A percentile compares a stretch with the other conserved stretches of the same genome.
Evolutionary conservation across 2,113 vertebrate species (phyloP).

Genomic region (Hippocampus abdominalis): DNA sequence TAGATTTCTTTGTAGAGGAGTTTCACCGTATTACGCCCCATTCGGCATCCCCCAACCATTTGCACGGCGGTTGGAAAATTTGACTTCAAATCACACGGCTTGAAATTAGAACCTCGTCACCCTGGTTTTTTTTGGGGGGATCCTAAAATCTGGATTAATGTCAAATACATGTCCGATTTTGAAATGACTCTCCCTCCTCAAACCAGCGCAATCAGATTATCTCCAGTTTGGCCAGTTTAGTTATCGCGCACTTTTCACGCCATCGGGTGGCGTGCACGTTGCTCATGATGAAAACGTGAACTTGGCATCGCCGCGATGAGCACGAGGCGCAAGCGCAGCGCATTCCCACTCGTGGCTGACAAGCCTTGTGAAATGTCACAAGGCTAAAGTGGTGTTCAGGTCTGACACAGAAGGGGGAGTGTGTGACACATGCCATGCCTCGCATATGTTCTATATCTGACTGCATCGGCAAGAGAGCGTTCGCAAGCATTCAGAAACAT

Average conservation of each 20-base stretch:
- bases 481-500: neutral
- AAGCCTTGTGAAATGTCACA: slow-evolving; percentile 54
- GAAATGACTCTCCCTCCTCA: neutral
- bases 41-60: slow-evolving; percentile 8
- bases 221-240: slow-evolving; percentile 7
- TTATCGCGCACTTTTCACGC: slow-evolving; percentile 7
- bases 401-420: slow-evolving; percentile 25
- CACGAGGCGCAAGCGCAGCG: slow-evolving; percentile 29
- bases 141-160: too few relatives aligned
- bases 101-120: slow-evolving; percentile 46
- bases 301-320: slow-evolving; percentile 15
- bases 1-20: too few relatives aligned
- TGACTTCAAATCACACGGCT: slow-evolving; percentile 44
- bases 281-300: slow-evolving; percentile 9
- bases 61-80: slow-evolving; percentile 22
- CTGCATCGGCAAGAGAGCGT: slow-evolving; percentile 4
- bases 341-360: slow-evolving; percentile 30
- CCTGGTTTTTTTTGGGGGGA: slow-evolving; percentile 13
- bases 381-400: slow-evolving; percentile 39
- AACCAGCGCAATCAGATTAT: neutral
- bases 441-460: slow-evolving; percentile 42
- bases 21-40: slow-evolving; percentile 15
- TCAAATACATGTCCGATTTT: neutral
- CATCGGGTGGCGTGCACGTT: neutral
- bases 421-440: slow-evolving; percentile 52